Conservation (phyloP, 2,888 invertebrate genomes). For the Teleiodes luculella region DNA sequence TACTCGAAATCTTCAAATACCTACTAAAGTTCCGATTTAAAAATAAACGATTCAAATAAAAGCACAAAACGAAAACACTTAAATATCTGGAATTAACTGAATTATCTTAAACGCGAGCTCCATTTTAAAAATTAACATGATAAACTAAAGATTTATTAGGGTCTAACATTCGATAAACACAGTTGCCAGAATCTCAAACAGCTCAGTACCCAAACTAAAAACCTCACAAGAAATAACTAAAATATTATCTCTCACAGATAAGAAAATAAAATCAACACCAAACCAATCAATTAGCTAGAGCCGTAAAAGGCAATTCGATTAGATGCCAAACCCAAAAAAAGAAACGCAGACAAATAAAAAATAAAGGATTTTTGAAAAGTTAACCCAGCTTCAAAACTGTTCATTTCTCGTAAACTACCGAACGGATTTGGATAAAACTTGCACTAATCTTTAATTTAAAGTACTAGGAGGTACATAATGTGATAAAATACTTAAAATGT, state of each 20-base stretch:
- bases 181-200: conserved; percentile 17
- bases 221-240: conserved; percentile 28
- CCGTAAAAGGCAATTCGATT: conserved; percentile 54
- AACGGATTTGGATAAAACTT: too few species aligned
- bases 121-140: conserved; percentile 1
- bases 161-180: conserved; percentile 8
- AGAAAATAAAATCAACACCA: conserved; percentile 47
- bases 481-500: too few species aligned
- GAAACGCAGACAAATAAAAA: conserved; percentile 17
- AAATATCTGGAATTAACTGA: not conserved
- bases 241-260: conserved; percentile 31
- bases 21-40: too few species aligned
- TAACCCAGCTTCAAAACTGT: too few species aligned
- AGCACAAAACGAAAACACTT: too few species aligned
- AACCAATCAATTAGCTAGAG: conserved; percentile 67
- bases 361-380: too few species aligned
- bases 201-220: conserved; percentile 24
- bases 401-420: too few species aligned
- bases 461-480: too few species aligned
- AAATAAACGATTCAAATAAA: too few species aligned
- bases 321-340: conserved; percentile 45
- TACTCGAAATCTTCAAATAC: too few species aligned
- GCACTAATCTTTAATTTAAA: too few species aligned
- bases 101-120: not conserved
- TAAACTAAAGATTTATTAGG: conserved; percentile 2